A percentile compares a stretch with the other conserved stretches of the same genome.
phyloP scores from a whole-genome alignment of 2,888 invertebrate species.

The Napeogenes sylphis region DNA sequence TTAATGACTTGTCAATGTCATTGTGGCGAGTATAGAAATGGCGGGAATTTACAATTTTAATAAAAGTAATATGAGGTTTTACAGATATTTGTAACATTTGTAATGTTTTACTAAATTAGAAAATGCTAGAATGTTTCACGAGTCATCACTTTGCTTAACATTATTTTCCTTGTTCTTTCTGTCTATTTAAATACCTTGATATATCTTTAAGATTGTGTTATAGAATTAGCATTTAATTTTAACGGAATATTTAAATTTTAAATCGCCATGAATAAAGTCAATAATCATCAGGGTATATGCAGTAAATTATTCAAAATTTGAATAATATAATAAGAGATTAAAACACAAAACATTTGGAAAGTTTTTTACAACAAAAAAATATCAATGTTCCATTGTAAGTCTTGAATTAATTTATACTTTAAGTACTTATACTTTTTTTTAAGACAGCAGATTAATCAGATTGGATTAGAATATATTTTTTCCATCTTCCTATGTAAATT shows the following conservation, averaged over 20 bases:
- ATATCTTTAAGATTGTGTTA: not conserved
- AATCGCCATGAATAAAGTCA: too few species aligned
- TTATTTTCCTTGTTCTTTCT: not conserved
- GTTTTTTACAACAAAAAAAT: not conserved
- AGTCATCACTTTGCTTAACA: not conserved
- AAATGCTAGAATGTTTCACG: not conserved
- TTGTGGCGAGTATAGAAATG: not conserved
- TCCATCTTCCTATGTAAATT: too few species aligned
- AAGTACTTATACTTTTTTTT: not conserved
- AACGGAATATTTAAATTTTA: too few species aligned
- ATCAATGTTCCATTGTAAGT: not conserved
- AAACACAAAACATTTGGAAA: not conserved
- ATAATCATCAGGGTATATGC: too few species aligned
- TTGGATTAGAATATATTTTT: too few species aligned
- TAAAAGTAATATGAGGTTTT: conserved; percentile 1
- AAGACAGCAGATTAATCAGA: too few species aligned
- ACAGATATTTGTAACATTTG: not conserved
- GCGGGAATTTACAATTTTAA: conserved; percentile 1
- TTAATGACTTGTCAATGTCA: not conserved
- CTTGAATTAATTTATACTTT: conserved; percentile 1
- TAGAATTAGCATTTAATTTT: too few species aligned
- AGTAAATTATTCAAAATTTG: not conserved
- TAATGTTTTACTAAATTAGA: not conserved
- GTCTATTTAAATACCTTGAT: not conserved
- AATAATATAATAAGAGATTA: not conserved